These are phyloP conservation scores for Semaprochilodus insignis DNA, from an alignment of 2,797 vertebrate species.

Conservation along the genomic window DNA sequence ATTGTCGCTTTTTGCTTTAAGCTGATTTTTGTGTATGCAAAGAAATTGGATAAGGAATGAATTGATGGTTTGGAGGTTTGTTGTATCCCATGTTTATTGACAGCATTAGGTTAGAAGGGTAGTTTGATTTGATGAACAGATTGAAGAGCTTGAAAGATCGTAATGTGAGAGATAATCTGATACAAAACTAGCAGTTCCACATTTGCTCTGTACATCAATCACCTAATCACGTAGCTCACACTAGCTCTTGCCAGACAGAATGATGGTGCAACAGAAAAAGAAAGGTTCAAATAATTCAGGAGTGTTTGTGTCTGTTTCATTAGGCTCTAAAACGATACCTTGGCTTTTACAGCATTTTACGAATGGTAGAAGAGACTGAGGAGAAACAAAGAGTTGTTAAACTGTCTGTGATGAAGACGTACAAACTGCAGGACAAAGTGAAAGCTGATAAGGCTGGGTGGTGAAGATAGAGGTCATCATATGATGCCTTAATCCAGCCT, in stretches of 20 bases:
- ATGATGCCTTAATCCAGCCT: background rate
- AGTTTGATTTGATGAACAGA: background rate
- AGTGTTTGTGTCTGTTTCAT: background rate
- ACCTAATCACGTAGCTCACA: background rate
- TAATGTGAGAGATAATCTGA: background rate
- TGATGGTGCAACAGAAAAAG: too few relatives aligned
- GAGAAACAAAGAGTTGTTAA: background rate
- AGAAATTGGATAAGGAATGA: constrained; percentile 6
- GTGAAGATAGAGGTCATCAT: background rate
- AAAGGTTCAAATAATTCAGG: background rate
- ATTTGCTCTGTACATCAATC: background rate
- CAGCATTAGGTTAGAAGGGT: background rate
- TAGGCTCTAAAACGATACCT: background rate
- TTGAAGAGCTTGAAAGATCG: background rate
- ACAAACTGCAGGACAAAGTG: background rate
- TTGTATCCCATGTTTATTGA: constrained; percentile 3
- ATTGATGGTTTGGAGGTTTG: background rate
- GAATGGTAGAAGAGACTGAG: background rate
- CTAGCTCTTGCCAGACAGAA: background rate
- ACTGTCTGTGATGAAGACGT: background rate
- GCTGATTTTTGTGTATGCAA: background rate
- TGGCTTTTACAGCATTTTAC: background rate
- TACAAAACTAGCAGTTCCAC: background rate
- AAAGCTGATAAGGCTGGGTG: background rate
- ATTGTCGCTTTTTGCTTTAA: background rate